These are phyloP conservation scores for Nezara viridula DNA, from an alignment of 2,888 invertebrate species.

Conservation along the genomic window DNA sequence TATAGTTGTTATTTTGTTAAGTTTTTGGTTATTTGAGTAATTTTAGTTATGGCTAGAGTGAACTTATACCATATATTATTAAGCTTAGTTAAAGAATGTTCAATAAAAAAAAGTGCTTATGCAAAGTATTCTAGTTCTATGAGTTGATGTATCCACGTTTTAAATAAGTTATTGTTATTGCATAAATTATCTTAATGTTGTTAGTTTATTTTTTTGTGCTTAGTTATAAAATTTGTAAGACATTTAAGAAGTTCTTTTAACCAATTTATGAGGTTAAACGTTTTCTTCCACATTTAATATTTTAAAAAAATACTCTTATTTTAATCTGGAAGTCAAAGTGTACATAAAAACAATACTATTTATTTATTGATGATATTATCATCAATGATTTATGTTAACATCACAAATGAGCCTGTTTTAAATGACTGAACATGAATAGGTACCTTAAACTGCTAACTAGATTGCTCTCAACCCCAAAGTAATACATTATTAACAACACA, in stretches of 20 bases:
- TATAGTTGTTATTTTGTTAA: slow-evolving; percentile 7
- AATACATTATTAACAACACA: neutral
- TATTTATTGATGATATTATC: too few relatives aligned
- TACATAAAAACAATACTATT: too few relatives aligned
- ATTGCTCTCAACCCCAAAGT: too few relatives aligned
- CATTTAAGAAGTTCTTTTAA: neutral
- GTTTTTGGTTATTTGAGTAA: slow-evolving; percentile 27
- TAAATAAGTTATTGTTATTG: neutral
- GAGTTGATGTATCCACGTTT: neutral
- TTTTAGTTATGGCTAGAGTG: neutral
- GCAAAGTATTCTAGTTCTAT: neutral
- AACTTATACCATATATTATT: slow-evolving; percentile 26
- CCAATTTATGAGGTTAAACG: neutral
- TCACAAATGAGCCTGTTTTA: too few relatives aligned
- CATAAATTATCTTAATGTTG: neutral
- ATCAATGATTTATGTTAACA: too few relatives aligned
- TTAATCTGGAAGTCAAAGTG: too few relatives aligned
- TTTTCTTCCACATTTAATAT: neutral
- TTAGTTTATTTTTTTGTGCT: neutral
- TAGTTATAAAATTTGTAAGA: neutral
- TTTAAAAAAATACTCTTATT: too few relatives aligned
- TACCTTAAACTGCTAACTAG: neutral
- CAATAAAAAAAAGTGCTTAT: neutral
- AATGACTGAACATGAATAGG: too few relatives aligned
- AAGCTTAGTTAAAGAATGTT: slow-evolving; percentile 3